Evolutionary conservation across 1,140 invertebrate species (phyloP).

Genomic region (Heliothis subflexa): DNA sequence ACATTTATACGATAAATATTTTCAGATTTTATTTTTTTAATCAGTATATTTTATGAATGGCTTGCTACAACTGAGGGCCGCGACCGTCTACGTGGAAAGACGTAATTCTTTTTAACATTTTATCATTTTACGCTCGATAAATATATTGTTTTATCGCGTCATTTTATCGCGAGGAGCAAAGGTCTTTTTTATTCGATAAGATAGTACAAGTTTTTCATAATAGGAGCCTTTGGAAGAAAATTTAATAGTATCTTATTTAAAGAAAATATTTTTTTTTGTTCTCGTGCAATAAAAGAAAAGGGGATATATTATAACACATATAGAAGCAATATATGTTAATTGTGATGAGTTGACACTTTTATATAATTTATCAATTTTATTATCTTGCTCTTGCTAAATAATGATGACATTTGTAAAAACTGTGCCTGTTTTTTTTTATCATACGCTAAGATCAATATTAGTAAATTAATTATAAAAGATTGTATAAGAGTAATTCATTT

Average conservation of each 20-base stretch:
- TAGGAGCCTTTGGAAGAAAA: slow-evolving; percentile 11
- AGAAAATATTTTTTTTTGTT: neutral
- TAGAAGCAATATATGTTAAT: too few species aligned
- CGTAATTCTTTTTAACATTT: slow-evolving; percentile 28
- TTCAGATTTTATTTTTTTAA: neutral
- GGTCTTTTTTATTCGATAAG: slow-evolving; percentile 43
- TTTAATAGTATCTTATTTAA: neutral
- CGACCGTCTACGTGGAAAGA: slow-evolving; percentile 19
- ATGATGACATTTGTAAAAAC: too few species aligned
- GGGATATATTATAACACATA: too few species aligned
- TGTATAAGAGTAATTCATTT: too few species aligned
- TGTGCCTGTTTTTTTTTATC: too few species aligned
- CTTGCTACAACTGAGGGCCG: neutral
- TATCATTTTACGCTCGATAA: slow-evolving; percentile 29
- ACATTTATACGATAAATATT: neutral
- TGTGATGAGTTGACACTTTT: too few species aligned
- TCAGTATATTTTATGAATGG: slow-evolving; percentile 1
- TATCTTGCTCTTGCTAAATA: too few species aligned
- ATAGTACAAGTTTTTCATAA: slow-evolving; percentile 26
- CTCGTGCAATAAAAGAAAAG: too few species aligned
- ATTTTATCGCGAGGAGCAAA: slow-evolving; percentile 48
- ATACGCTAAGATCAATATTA: too few species aligned
- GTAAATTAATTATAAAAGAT: too few species aligned
- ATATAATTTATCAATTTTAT: too few species aligned
- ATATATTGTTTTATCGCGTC: slow-evolving; percentile 42